Evolutionary conservation across 2,797 vertebrate genomes (phyloP).

Genomic region (Australoheros facetus): DNA sequence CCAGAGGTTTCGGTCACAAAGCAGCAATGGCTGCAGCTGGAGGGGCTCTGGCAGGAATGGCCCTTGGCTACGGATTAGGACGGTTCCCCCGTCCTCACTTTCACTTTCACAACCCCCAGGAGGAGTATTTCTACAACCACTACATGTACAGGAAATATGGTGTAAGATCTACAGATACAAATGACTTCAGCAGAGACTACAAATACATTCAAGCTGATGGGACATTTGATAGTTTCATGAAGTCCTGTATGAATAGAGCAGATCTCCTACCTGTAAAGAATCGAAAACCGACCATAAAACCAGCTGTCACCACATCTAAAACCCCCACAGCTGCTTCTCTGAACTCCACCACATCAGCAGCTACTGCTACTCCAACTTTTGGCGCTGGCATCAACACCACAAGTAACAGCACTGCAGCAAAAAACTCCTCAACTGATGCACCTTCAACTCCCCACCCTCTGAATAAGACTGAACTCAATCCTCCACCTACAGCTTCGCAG

Average conservation of each 20-base stretch:
- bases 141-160: constrained; percentile 77
- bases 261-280: constrained; percentile 62
- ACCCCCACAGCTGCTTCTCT: background rate
- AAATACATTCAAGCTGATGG: constrained; percentile 28
- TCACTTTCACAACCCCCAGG: constrained; percentile 59
- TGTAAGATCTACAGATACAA: constrained; percentile 50
- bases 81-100: constrained; percentile 71
- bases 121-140: constrained; percentile 77
- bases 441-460: background rate
- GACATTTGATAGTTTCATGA: constrained; percentile 67
- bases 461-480: background rate
- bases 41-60: constrained; percentile 72
- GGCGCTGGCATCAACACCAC: constrained; percentile 14
- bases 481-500: constrained; percentile 3
- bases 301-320: background rate
- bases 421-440: background rate
- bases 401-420: constrained; percentile 8
- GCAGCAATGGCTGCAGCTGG: constrained; percentile 71
- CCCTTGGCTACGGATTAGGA: constrained; percentile 78
- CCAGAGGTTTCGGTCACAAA: constrained; percentile 72
- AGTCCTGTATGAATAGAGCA: constrained; percentile 65
- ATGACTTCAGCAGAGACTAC: constrained; percentile 70
- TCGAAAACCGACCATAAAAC: background rate
- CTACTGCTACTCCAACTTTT: background rate
- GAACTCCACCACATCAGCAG: background rate